phyloP scores from a whole-genome alignment of 2,888 invertebrate species.

The Orgyia antiqua region DNA sequence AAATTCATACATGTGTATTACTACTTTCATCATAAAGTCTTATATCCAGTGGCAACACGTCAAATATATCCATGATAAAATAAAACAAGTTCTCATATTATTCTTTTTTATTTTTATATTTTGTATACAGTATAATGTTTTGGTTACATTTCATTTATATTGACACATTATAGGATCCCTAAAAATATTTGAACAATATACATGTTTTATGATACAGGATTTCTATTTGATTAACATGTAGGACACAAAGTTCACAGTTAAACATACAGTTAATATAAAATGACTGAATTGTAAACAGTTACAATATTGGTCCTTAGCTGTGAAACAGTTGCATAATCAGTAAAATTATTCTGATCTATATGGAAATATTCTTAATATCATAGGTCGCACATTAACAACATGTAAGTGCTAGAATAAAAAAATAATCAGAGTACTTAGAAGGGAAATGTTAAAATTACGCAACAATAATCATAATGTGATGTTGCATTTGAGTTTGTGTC shows the following conservation, averaged over 20 bases:
- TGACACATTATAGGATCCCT: conserved; percentile 68
- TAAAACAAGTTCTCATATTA: conserved; percentile 43
- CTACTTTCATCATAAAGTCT: too few species aligned
- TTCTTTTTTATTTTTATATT: conserved; percentile 69
- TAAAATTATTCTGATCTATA: too few species aligned
- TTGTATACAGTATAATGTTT: conserved; percentile 71
- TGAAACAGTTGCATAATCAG: conserved; percentile 36
- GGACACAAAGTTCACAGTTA: conserved; percentile 46
- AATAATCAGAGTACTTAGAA: too few species aligned
- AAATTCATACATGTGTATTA: too few species aligned
- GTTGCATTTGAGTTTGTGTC: conserved; percentile 12
- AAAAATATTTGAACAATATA: conserved; percentile 73
- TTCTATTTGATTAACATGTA: conserved; percentile 49
- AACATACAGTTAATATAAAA: conserved; percentile 51
- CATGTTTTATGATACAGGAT: conserved; percentile 70
- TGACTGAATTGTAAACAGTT: conserved; percentile 45
- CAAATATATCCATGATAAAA: conserved; percentile 17
- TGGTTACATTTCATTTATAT: conserved; percentile 74
- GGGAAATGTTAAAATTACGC: conserved; percentile 7
- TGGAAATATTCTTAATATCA: too few species aligned
- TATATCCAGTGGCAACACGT: too few species aligned
- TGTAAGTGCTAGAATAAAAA: neutral
- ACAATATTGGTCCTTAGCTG: conserved; percentile 59
- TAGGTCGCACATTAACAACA: too few species aligned
- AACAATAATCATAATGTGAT: conserved; percentile 20